Base-by-base conservation (phyloP, 1,140 invertebrate species). In the Andricus grossulariae region DNA sequence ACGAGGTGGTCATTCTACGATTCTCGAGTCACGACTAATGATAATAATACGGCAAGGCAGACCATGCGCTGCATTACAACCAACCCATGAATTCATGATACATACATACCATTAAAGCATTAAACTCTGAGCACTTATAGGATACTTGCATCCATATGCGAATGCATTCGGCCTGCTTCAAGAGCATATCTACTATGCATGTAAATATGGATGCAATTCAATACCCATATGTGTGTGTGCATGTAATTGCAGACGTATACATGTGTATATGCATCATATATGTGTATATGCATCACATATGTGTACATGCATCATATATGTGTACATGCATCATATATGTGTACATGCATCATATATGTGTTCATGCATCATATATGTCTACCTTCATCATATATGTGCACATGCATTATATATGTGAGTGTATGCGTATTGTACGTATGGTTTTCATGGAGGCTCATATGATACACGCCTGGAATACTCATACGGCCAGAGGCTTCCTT, bases 51-150 rank as follows among this genome's bases (percentile, higher is more conserved):
- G 25, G 19, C 12, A 12, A 21, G 7, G 18, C 54, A 55, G 18
- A n/a, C 10, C 18, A 57, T 57, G 25, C 19, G 13, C 25, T 32
- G 57, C 57, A 66, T 66, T 39, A 66, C 57, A 39, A 25, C 25
- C 57, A 66, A 66, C 25, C 57, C 57, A 66, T 66, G 57, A 66
- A 66, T 66, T 32, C 57, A 32, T 21, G 57, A 66, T 66, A 66
- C 57, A 66, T 66, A 66, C 57, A 66, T 66, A 25, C 32, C 57
- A 66, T 66, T 66, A 66, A 66, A 66, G 57, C 57, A 66, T 66
- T 66, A 60, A 60, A 60, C 55, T 60, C 55, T 8, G 19, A 15
- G 55, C 55, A 66, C 57, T 66, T 66, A 39, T 45, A 45, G 57
- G 57, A 66, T 66, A 55, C 25, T 66, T 66, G 57, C 57, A 66